A percentile compares a stretch with the other conserved stretches of the same genome.
These are phyloP conservation scores for Dromius quadrimaculatus DNA, from an alignment of 2,888 invertebrate genomes.

Conservation along the genomic window DNA sequence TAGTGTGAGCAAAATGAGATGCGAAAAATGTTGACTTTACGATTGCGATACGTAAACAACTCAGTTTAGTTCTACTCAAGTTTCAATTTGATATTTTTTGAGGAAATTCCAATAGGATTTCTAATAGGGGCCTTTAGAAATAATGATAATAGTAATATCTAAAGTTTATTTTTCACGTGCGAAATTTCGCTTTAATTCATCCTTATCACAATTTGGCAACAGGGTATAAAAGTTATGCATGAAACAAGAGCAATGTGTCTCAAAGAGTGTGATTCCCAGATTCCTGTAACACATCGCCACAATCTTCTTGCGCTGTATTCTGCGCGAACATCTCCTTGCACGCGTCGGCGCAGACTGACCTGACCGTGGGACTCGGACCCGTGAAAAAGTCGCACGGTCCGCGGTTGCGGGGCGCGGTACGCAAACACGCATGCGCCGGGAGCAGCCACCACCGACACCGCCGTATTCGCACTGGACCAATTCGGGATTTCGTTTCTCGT, in stretches of 20 bases:
- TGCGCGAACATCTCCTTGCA: not conserved
- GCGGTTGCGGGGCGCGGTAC: conserved; percentile 60
- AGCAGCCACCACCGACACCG: conserved; percentile 66
- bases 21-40: no score
- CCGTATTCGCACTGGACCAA: conserved; percentile 29
- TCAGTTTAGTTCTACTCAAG: no score
- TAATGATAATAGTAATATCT: no score
- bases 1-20: no score
- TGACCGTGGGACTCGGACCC: conserved; percentile 71
- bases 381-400: conserved; percentile 78
- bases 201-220: conserved; percentile 10
- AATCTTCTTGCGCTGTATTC: not conserved
- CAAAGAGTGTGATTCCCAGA: conserved; percentile 2
- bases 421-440: conserved; percentile 61
- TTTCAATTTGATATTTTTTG: no score
- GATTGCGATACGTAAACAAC: no score
- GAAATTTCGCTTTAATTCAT: no score
- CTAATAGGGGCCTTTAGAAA: no score
- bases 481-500: conserved; percentile 18
- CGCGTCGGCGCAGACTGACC: conserved; percentile 58
- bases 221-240: conserved; percentile 6
- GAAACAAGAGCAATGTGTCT: not conserved
- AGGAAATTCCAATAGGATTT: no score
- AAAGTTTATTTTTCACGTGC: no score
- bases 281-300: conserved; percentile 1